phyloP scores from a whole-genome alignment of 2,888 invertebrate species.

The Therioaphis trifolii region DNA sequence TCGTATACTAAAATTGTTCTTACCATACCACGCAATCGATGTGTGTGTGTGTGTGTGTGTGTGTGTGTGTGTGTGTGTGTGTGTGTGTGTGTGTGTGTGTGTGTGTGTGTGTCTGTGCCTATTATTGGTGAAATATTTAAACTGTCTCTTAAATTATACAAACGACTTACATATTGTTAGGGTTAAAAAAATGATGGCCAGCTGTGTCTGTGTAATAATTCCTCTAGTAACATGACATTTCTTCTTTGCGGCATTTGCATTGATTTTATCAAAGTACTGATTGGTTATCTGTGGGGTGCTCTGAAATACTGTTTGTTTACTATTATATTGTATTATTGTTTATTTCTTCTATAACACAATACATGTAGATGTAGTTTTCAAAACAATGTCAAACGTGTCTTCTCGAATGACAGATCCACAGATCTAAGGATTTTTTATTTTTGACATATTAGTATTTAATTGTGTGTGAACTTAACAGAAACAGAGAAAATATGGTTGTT shows the following conservation, averaged over 20 bases:
- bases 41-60: no score
- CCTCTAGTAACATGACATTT: not conserved
- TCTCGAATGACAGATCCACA: not conserved
- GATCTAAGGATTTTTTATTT: not conserved
- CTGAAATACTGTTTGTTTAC: not conserved
- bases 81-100: no score
- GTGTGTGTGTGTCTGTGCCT: no score
- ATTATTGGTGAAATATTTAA: not conserved
- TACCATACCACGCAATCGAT: no score
- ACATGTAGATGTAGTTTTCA: not conserved
- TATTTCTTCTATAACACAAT: not conserved
- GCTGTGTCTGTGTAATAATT: not conserved
- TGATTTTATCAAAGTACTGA: slow-evolving; percentile 3
- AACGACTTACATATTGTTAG: not conserved
- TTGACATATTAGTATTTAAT: not conserved
- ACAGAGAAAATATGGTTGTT: no score
- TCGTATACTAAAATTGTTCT: no score
- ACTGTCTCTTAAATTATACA: not conserved
- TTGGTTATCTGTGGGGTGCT: slow-evolving; percentile 8
- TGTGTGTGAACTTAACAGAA: not conserved
- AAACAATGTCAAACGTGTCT: not conserved
- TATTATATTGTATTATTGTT: not conserved
- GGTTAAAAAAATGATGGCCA: not conserved
- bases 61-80: no score
- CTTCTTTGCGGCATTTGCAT: not conserved